A percentile compares a stretch with the other conserved stretches of the same genome.
These are phyloP conservation scores for Psettodes erumei DNA, from an alignment of 2,113 vertebrate genomes.

Conservation along the genomic window DNA sequence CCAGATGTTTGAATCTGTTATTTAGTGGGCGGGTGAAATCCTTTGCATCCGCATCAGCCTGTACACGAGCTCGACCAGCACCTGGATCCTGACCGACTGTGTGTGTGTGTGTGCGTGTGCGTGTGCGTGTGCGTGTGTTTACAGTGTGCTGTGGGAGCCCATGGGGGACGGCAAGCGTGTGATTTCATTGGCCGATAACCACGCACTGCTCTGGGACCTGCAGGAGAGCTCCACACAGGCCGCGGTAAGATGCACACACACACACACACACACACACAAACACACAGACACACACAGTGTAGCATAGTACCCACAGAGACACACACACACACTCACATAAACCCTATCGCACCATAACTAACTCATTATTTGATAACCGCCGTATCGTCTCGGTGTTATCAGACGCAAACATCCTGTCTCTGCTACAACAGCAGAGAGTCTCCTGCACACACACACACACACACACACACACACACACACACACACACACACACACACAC, in stretches of 20 bases:
- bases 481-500: neutral
- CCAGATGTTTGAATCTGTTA: neutral
- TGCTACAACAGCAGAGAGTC: conserved; percentile 52
- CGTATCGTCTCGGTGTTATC: conserved; percentile 71
- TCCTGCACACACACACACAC: neutral
- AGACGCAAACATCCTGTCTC: conserved; percentile 53
- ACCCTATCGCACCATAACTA: conserved; percentile 60
- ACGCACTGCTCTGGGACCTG: conserved; percentile 94
- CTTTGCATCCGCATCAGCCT: neutral
- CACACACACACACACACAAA: conserved; percentile 2
- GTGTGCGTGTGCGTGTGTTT: conserved; percentile 52
- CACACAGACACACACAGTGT: conserved; percentile 28
- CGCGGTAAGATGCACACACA: conserved; percentile 82
- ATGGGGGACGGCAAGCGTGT: conserved; percentile 94
- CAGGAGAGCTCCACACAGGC: conserved; percentile 92
- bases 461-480: conserved; percentile 18
- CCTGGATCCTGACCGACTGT: conserved; percentile 24
- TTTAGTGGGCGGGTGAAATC: conserved; percentile 12
- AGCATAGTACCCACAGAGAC: conserved; percentile 6
- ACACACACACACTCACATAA: conserved; percentile 23
- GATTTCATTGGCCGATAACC: conserved; percentile 94
- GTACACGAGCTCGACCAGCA: conserved; percentile 14
- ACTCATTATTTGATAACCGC: conserved; percentile 83
- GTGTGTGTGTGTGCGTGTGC: conserved; percentile 25
- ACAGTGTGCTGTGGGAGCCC: conserved; percentile 95